A percentile compares a stretch with the other conserved stretches of the same genome.
phyloP scores from a whole-genome alignment of 2,888 invertebrate genomes.

The Dastarcus helophoroides region DNA sequence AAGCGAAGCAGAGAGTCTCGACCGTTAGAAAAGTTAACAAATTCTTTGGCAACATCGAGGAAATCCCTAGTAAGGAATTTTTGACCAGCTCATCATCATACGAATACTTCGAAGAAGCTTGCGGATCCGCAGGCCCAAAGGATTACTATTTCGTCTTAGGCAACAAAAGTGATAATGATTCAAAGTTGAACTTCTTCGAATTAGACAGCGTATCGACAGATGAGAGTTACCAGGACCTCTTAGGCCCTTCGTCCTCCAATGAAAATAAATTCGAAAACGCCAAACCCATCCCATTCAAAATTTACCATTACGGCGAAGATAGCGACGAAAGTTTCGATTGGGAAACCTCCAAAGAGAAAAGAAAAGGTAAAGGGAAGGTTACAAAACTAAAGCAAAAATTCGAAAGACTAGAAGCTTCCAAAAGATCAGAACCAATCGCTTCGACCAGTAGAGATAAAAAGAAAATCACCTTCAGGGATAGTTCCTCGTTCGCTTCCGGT shows the following conservation, averaged over 20 bases:
- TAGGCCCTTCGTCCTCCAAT: too few relatives aligned
- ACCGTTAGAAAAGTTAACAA: not conserved
- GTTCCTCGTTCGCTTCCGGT: too few relatives aligned
- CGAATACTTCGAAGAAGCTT: slow-evolving; percentile 5
- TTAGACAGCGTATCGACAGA: slow-evolving; percentile 5
- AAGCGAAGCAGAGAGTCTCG: not conserved
- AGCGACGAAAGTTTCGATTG: slow-evolving; percentile 14
- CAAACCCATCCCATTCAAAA: slow-evolving; percentile 6
- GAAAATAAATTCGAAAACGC: slow-evolving; percentile 7
- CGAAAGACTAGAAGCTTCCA: slow-evolving; percentile 4
- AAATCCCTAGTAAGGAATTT: not conserved
- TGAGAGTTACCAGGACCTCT: slow-evolving; percentile 1
- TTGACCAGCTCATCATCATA: slow-evolving; percentile 4
- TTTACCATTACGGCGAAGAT: slow-evolving; percentile 13
- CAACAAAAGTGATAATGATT: too few relatives aligned
- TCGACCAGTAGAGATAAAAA: too few relatives aligned
- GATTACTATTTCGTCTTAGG: too few relatives aligned
- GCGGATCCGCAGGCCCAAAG: slow-evolving; percentile 5
- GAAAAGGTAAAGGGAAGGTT: slow-evolving; percentile 5
- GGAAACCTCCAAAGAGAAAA: not conserved
- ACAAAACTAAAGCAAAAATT: slow-evolving; percentile 8
- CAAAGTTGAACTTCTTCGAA: slow-evolving; percentile 17
- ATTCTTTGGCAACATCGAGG: not conserved
- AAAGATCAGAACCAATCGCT: too few relatives aligned
- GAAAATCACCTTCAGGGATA: too few relatives aligned